A percentile compares a stretch with the other conserved stretches of the same genome.
phyloP scores from a whole-genome alignment of 1,140 invertebrate genomes.

The Meloidogyne hapla region DNA sequence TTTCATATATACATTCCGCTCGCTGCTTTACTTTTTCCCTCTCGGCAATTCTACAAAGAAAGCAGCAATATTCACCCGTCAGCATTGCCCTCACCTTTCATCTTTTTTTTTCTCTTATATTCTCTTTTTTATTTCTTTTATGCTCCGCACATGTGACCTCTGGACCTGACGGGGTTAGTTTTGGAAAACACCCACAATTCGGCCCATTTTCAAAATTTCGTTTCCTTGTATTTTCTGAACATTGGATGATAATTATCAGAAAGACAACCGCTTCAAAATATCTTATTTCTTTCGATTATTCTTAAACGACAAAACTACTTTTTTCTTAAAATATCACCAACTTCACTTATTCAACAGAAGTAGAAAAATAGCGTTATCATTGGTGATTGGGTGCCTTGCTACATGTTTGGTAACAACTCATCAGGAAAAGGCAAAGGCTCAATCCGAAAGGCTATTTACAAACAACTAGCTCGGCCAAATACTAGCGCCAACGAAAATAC shows the following conservation, averaged over 20 bases:
- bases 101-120: neutral
- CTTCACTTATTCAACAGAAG: slow-evolving; percentile 7
- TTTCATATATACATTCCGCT: neutral
- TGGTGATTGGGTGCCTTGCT: neutral
- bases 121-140: slow-evolving; percentile 6
- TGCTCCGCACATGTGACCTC: slow-evolving; percentile 31
- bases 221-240: neutral
- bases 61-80: slow-evolving; percentile 6
- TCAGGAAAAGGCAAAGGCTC: slow-evolving; percentile 23
- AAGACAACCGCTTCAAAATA: neutral
- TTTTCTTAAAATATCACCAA: neutral
- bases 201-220: neutral
- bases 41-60: slow-evolving; percentile 13
- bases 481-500: slow-evolving; percentile 5
- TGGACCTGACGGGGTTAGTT: neutral
- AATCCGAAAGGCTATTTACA: slow-evolving; percentile 27
- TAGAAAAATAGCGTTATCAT: neutral
- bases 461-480: slow-evolving; percentile 29
- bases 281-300: neutral
- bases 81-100: neutral
- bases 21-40: neutral
- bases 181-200: neutral
- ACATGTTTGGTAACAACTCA: slow-evolving; percentile 20
- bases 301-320: neutral
- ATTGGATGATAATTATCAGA: neutral